phyloP scores from a whole-genome alignment of 1,140 invertebrate genomes.

The Calephelis virginiensis region DNA sequence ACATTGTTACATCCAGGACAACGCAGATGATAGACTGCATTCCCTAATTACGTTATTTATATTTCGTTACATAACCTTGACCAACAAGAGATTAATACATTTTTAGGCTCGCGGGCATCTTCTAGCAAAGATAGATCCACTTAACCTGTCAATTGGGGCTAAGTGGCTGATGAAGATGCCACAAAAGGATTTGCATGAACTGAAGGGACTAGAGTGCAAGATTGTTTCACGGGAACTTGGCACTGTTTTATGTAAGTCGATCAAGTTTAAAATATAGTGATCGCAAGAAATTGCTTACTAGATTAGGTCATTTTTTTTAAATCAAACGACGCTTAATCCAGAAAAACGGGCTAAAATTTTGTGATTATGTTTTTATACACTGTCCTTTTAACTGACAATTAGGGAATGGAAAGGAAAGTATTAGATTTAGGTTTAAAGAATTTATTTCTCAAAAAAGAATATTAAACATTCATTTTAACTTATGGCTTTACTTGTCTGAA shows the following conservation, averaged over 20 bases:
- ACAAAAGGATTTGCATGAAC: conserved; percentile 47
- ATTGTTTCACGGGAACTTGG: conserved; percentile 55
- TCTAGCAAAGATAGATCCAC: conserved; percentile 88
- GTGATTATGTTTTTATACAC: too few relatives aligned
- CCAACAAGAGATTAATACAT: too few relatives aligned
- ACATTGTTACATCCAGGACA: too few relatives aligned
- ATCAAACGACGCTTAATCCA: too few relatives aligned
- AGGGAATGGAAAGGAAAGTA: too few relatives aligned
- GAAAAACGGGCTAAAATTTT: too few relatives aligned
- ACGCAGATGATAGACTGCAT: background rate
- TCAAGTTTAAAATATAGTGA: conserved; percentile 6
- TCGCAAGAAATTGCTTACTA: background rate
- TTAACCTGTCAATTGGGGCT: conserved; percentile 78
- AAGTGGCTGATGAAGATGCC: conserved; percentile 44
- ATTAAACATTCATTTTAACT: too few relatives aligned
- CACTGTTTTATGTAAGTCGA: conserved; percentile 41
- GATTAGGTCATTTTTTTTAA: too few relatives aligned
- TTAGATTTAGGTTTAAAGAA: too few relatives aligned
- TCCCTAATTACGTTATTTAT: background rate
- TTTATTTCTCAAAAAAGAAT: too few relatives aligned
- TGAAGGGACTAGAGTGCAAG: conserved; percentile 56
- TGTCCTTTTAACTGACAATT: too few relatives aligned
- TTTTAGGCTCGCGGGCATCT: conserved; percentile 88
- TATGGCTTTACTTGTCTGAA: too few relatives aligned
- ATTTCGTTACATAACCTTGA: background rate